A percentile compares a stretch with the other conserved stretches of the same genome.
phyloP scores from a whole-genome alignment of 2,797 vertebrate genomes.

The Platyrinchus mystaceus region DNA sequence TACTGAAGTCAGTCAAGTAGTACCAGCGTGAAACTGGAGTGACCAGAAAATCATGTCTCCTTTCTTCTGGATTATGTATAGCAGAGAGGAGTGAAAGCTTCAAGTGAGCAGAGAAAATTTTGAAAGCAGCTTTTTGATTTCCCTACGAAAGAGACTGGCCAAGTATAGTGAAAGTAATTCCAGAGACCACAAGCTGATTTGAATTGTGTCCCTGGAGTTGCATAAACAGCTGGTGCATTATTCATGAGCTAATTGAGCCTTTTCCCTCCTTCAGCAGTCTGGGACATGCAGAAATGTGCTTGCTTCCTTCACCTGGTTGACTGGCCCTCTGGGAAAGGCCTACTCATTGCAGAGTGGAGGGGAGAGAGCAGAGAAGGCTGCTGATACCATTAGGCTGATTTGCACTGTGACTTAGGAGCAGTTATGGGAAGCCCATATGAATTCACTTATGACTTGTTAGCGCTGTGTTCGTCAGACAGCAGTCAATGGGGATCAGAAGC shows the following conservation, averaged over 20 bases:
- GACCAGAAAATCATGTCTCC: conserved; percentile 33
- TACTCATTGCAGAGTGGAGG: not conserved
- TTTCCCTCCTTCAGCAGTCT: not conserved
- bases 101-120: conserved; percentile 45
- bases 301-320: not conserved
- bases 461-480: not conserved
- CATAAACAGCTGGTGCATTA: not conserved
- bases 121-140: conserved; percentile 47
- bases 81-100: conserved; percentile 12
- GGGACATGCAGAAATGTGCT: not conserved
- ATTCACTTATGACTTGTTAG: not conserved
- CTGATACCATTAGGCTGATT: not conserved
- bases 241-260: not conserved
- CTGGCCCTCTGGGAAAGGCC: not conserved
- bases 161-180: conserved; percentile 14
- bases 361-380: not conserved
- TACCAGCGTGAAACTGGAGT: conserved; percentile 35
- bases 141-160: not conserved
- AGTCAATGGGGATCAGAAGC: not conserved
- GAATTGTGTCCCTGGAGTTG: not conserved
- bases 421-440: not conserved
- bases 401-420: not conserved
- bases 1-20: conserved; percentile 17
- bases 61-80: conserved; percentile 17
- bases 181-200: conserved; percentile 28